Evolutionary conservation across 2,113 vertebrate species (phyloP).

Genomic region (Hiodon tergisus): DNA sequence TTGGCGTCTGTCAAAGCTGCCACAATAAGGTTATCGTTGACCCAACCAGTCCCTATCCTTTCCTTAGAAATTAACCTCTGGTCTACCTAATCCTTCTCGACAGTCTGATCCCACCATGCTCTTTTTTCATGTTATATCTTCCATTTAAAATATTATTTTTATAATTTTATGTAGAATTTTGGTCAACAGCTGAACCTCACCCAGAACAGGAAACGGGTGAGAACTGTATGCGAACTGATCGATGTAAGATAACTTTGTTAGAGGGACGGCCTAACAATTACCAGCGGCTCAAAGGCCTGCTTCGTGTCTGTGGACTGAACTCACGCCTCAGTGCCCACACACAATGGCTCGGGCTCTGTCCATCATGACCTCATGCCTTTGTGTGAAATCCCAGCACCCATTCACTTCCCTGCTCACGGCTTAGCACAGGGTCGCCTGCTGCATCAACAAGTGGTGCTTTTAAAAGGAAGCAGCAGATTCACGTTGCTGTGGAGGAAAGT

Average conservation of each 20-base stretch:
- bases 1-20: too few relatives aligned
- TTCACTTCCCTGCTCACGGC: slow-evolving; percentile 63
- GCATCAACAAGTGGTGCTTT: slow-evolving; percentile 57
- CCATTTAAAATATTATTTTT: slow-evolving; percentile 5
- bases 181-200: slow-evolving; percentile 48
- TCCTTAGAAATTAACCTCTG: too few relatives aligned
- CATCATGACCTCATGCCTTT: slow-evolving; percentile 88
- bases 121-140: too few relatives aligned
- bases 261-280: slow-evolving; percentile 68
- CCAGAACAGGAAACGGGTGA: slow-evolving; percentile 57
- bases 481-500: background rate
- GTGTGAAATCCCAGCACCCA: slow-evolving; percentile 76
- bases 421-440: slow-evolving; percentile 57
- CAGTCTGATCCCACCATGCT: background rate
- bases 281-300: slow-evolving; percentile 64
- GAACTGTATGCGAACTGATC: slow-evolving; percentile 71
- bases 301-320: slow-evolving; percentile 70
- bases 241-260: slow-evolving; percentile 80
- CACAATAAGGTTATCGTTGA: too few relatives aligned
- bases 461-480: slow-evolving; percentile 50
- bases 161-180: slow-evolving; percentile 20
- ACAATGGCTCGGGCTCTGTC: slow-evolving; percentile 76
- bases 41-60: too few relatives aligned
- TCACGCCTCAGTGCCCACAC: slow-evolving; percentile 75
- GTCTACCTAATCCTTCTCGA: background rate